Conservation (phyloP, 2,113 vertebrate genomes). For the Macrotus californicus region DNA sequence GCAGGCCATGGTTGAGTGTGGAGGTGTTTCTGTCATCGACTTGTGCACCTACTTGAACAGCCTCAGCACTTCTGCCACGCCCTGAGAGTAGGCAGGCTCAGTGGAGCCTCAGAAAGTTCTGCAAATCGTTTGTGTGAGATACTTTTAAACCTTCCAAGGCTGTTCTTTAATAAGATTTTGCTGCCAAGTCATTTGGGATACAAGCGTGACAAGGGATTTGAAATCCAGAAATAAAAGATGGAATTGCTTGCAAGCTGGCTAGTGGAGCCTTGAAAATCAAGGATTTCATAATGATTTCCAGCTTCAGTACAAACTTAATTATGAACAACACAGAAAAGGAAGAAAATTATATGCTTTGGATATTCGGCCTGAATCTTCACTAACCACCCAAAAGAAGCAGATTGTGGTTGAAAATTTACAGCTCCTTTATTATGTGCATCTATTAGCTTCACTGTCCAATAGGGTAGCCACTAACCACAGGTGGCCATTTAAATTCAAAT, state of each 20-base stretch:
- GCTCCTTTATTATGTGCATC: background rate
- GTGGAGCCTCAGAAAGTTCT: background rate
- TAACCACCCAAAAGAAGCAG: background rate
- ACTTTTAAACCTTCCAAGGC: background rate
- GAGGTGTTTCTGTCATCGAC: background rate
- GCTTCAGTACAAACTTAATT: background rate
- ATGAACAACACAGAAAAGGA: background rate
- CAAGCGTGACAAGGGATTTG: background rate
- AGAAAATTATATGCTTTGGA: slow-evolving; percentile 7
- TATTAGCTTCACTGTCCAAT: background rate
- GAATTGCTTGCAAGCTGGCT: background rate
- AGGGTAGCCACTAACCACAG: background rate
- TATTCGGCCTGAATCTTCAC: background rate
- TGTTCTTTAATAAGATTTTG: background rate
- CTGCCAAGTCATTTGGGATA: background rate
- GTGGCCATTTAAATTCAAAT: background rate
- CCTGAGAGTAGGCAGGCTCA: background rate
- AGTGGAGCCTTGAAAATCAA: background rate
- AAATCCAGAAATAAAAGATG: background rate
- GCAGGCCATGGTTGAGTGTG: background rate
- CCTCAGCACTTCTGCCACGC: background rate
- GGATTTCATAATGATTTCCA: background rate
- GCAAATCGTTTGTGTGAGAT: background rate
- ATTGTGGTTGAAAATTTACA: background rate
- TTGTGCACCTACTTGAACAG: background rate